phyloP scores from a whole-genome alignment of 2,888 invertebrate species.

The Amphipoea lucens region DNA sequence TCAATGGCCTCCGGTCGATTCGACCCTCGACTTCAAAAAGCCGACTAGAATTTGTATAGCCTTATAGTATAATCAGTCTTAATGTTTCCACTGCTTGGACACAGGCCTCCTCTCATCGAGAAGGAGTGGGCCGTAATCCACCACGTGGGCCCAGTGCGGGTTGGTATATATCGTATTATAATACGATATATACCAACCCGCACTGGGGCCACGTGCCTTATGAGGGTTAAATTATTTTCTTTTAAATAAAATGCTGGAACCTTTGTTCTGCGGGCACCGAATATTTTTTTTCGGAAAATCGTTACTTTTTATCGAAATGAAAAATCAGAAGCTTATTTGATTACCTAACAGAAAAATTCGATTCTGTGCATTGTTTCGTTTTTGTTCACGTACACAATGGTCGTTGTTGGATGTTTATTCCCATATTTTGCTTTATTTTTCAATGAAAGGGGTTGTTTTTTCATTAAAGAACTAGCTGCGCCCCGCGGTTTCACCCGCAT shows the following conservation, averaged over 20 bases:
- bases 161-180: constrained; percentile 64
- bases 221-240: constrained; percentile 71
- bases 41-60: constrained; percentile 71
- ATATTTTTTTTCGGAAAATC: constrained; percentile 34
- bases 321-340: constrained; percentile 2
- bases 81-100: too few species aligned
- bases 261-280: constrained; percentile 36
- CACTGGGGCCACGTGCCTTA: too few species aligned
- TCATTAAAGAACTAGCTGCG: background rate
- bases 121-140: too few species aligned
- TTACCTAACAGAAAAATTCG: constrained; percentile 12
- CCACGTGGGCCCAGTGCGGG: too few species aligned
- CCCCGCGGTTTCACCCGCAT: too few species aligned
- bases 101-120: too few species aligned
- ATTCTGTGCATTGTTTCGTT: constrained; percentile 18
- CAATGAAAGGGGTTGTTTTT: constrained; percentile 5
- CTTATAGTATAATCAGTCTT: constrained; percentile 36
- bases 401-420: background rate
- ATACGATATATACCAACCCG: too few species aligned
- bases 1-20: constrained; percentile 68
- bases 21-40: constrained; percentile 70
- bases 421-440: constrained; percentile 13
- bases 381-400: constrained; percentile 10
- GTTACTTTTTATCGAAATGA: constrained; percentile 24
- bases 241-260: constrained; percentile 67